Evolutionary conservation across 2,797 vertebrate genomes (phyloP).

Genomic region (Argyrosomus regius): DNA sequence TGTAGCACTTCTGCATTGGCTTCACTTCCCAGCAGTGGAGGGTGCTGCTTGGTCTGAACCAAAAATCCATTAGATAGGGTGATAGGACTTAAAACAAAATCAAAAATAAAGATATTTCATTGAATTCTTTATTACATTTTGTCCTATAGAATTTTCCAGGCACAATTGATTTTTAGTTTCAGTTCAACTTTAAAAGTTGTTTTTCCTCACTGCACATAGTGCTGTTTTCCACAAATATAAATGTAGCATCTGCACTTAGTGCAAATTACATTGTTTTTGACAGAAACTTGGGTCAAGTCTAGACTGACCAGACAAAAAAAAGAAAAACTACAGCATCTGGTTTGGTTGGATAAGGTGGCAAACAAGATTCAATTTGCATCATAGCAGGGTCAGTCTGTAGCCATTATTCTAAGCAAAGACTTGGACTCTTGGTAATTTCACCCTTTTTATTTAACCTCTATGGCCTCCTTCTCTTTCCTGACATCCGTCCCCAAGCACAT

Average conservation of each 20-base stretch:
- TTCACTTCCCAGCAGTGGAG: no score
- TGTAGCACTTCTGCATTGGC: no score
- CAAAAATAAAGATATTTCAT: no score
- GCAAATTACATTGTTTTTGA: conserved; percentile 15
- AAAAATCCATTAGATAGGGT: no score
- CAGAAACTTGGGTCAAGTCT: conserved; percentile 1
- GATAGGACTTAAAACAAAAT: no score
- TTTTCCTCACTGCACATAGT: neutral
- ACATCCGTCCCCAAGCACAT: conserved; percentile 60
- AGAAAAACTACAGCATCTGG: conserved; percentile 49
- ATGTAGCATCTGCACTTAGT: conserved; percentile 24
- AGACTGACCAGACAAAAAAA: conserved; percentile 36
- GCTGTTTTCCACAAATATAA: neutral
- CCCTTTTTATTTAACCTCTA: conserved; percentile 80
- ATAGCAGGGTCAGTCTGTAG: conserved; percentile 53
- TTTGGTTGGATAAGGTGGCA: conserved; percentile 70
- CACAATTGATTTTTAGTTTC: neutral
- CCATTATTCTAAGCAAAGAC: conserved; percentile 62
- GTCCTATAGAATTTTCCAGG: neutral
- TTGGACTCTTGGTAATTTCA: conserved; percentile 73
- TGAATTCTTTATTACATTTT: no score
- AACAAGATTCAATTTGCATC: conserved; percentile 78
- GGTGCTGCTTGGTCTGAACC: no score
- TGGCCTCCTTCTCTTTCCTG: conserved; percentile 60
- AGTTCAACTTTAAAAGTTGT: neutral